Conservation (phyloP, 2,888 invertebrate genomes). For the Archips crataeganus region DNA sequence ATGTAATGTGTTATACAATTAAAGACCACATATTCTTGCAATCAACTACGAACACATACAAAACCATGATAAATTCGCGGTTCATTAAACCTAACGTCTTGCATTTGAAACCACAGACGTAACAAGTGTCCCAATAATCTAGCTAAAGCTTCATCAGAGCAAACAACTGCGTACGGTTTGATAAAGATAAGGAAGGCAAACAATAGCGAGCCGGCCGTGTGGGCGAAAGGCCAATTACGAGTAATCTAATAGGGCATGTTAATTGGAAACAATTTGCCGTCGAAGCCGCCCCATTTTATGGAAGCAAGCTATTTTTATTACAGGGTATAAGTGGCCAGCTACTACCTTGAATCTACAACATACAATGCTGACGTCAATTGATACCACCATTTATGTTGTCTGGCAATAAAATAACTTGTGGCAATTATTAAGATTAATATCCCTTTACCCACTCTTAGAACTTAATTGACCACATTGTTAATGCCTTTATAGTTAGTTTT, state of each 20-base stretch:
- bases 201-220: background rate
- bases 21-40: background rate
- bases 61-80: slow-evolving; percentile 8
- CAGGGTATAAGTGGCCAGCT: slow-evolving; percentile 15
- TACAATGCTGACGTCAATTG: slow-evolving; percentile 24
- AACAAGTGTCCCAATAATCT: slow-evolving; percentile 30
- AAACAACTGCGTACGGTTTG: slow-evolving; percentile 32
- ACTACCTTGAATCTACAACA: slow-evolving; percentile 15
- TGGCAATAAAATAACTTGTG: slow-evolving; percentile 12
- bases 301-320: slow-evolving; percentile 37
- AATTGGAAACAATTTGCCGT: slow-evolving; percentile 53
- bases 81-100: slow-evolving; percentile 16
- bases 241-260: slow-evolving; percentile 52
- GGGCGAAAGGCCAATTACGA: slow-evolving; percentile 23
- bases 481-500: background rate
- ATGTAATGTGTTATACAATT: background rate
- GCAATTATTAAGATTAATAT: slow-evolving; percentile 11
- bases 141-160: slow-evolving; percentile 24
- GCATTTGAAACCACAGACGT: slow-evolving; percentile 26
- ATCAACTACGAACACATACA: background rate
- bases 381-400: slow-evolving; percentile 8
- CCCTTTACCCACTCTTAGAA: background rate
- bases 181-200: slow-evolving; percentile 28
- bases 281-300: slow-evolving; percentile 43
- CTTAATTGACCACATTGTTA: background rate